These are phyloP conservation scores for Nasonovia ribisnigri DNA, from an alignment of 2,888 invertebrate species.

Conservation along the genomic window DNA sequence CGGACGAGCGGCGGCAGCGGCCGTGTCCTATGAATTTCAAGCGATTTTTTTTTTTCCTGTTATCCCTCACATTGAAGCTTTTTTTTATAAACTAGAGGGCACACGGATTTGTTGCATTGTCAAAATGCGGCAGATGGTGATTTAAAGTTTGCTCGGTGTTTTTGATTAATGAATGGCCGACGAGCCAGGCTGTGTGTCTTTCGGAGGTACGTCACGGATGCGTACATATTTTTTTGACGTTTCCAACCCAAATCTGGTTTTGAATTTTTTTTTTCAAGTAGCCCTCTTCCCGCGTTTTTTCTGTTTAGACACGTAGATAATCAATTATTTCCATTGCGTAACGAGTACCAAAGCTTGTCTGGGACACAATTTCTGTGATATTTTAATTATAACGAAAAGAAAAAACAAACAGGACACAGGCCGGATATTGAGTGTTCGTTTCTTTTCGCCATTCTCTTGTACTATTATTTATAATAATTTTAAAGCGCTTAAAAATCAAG, in stretches of 20 bases:
- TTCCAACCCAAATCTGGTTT: constrained; percentile 45
- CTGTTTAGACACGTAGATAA: constrained; percentile 26
- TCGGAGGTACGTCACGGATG: constrained; percentile 24
- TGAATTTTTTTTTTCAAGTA: constrained; percentile 29
- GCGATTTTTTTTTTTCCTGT: background rate
- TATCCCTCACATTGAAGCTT: background rate
- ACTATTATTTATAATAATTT: no score
- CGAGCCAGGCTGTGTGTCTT: constrained; percentile 21
- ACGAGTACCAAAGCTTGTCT: background rate
- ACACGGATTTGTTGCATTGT: constrained; percentile 56
- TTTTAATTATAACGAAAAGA: background rate
- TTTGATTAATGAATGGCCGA: constrained; percentile 54
- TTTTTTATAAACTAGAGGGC: constrained; percentile 27
- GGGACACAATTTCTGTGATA: background rate
- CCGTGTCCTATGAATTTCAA: constrained; percentile 34
- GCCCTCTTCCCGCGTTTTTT: background rate
- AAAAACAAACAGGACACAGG: background rate
- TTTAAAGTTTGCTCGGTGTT: constrained; percentile 50
- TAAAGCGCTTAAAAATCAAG: no score
- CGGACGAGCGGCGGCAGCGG: background rate
- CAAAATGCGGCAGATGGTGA: constrained; percentile 59
- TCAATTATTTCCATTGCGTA: constrained; percentile 10
- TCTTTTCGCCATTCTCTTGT: no score
- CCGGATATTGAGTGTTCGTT: background rate
- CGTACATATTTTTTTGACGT: constrained; percentile 53